Evolutionary conservation across 2,888 invertebrate genomes (phyloP).

Genomic region (Cantharis nigra): DNA sequence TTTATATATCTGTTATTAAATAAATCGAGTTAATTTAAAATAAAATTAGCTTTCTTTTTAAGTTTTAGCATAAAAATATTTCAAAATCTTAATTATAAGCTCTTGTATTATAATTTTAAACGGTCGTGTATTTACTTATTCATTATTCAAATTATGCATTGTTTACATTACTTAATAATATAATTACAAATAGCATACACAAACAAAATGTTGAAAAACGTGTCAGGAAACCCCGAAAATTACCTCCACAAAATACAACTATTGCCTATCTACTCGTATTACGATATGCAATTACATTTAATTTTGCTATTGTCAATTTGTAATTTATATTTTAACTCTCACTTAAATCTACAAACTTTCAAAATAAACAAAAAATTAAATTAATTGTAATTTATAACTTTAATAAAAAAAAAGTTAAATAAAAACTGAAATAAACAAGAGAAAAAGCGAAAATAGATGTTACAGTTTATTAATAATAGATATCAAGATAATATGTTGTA

Average conservation of each 20-base stretch:
- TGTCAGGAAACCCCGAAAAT: not conserved
- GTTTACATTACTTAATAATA: not conserved
- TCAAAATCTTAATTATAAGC: not conserved
- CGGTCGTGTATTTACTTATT: not conserved
- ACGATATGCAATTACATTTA: not conserved
- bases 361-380: not conserved
- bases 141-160: not conserved
- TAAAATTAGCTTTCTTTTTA: not conserved
- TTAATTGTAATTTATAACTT: not conserved
- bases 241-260: not conserved
- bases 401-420: not conserved
- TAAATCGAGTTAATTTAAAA: not conserved
- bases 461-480: not conserved
- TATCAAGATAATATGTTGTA: not conserved
- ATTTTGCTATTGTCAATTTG: not conserved
- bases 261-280: not conserved
- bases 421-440: not conserved
- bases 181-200: not conserved
- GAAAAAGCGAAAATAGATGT: not conserved
- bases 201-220: not conserved
- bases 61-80: not conserved
- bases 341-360: slow-evolving; percentile 1
- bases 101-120: not conserved
- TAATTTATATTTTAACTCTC: not conserved
- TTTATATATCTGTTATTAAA: not conserved